Base-by-base conservation (phyloP, 2,113 vertebrate species). In the Erythrocercus mccallii region DNA sequence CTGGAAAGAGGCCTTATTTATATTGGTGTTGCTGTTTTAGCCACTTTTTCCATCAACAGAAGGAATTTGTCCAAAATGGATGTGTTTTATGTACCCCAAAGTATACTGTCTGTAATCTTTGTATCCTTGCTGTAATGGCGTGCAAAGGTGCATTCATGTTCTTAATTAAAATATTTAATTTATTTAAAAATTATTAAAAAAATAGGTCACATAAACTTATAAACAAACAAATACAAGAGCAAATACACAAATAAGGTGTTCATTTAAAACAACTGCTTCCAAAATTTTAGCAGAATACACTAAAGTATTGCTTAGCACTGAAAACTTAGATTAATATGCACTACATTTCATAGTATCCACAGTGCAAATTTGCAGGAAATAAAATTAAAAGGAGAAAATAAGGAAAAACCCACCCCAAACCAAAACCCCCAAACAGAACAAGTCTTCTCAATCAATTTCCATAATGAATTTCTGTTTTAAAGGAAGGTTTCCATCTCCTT, bases 341-440 rank as follows among this genome's bases (percentile, higher is more conserved):
- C 24, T n/a, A 17, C 57, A 35, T 60, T 83, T 80, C 57, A 69
- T 13, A 31, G 9, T 37, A 58, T 61, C 42, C 83, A 27, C 16
- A 51, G 12, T 25, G 28, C 24, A 79, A 51, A 64, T 70, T 58
- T 69, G 3, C 5, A 44, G 44, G 10, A 72, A 85, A 68, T 33
- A 60, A 82, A 65, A 47, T 38, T 21, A 27, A 33, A 22, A 50
- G 0, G 5, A 45, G 16, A 61, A 53, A 53, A 76, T 33, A 23
- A 61, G 42, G 10, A 15, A 73, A 47, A 69, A 1, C 0, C 1
- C 15, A 30, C 4, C 0, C 21, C 9, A 47, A 60, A 22, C 14
- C 6, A 57, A 83, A 71, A 30, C 2, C 4, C 9, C 13, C 10
- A 50, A 58, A 27, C 2, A 71, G 45, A 77, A 24, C 4, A 64